Percentiles rank a stretch among this genome's conserved stretches.
Conservation (phyloP, 2,797 vertebrate species). For the Rhabdophis nuchalis region DNA sequence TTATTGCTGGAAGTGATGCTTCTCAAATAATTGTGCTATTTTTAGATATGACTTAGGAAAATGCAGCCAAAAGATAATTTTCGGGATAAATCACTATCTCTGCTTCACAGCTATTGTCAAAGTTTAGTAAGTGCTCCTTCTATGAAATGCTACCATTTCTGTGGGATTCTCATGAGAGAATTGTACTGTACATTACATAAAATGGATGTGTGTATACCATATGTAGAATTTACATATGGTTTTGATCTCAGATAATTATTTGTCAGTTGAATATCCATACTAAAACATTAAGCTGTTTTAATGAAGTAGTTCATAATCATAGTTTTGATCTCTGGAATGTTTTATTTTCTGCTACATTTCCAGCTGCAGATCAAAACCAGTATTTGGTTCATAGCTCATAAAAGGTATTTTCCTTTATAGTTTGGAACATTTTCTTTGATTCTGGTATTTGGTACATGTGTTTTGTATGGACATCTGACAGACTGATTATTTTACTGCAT, state of each 20-base stretch:
- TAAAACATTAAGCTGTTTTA: not conserved
- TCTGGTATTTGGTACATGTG: not conserved
- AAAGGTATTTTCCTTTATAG: not conserved
- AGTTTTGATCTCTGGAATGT: not conserved
- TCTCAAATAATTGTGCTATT: conserved; percentile 1
- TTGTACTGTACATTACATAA: not conserved
- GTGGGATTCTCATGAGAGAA: not conserved
- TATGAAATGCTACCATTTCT: not conserved
- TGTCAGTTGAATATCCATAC: not conserved
- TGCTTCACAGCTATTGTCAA: not conserved
- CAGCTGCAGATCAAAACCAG: not conserved
- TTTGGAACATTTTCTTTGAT: not conserved
- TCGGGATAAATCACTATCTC: not conserved
- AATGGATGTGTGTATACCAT: not conserved
- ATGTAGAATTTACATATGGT: not conserved
- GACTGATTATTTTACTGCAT: not conserved
- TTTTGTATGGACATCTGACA: not conserved
- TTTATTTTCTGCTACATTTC: not conserved
- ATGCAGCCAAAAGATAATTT: conserved; percentile 31
- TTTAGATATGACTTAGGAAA: not conserved
- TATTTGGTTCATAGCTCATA: not conserved
- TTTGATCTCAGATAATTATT: not conserved
- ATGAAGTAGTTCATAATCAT: not conserved
- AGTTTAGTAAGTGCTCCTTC: not conserved
- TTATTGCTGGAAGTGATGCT: conserved; percentile 1